A percentile compares a stretch with the other conserved stretches of the same genome.
Evolutionary conservation across 2,113 vertebrate species (phyloP).

Genomic region (Pachypanchax playfairii): DNA sequence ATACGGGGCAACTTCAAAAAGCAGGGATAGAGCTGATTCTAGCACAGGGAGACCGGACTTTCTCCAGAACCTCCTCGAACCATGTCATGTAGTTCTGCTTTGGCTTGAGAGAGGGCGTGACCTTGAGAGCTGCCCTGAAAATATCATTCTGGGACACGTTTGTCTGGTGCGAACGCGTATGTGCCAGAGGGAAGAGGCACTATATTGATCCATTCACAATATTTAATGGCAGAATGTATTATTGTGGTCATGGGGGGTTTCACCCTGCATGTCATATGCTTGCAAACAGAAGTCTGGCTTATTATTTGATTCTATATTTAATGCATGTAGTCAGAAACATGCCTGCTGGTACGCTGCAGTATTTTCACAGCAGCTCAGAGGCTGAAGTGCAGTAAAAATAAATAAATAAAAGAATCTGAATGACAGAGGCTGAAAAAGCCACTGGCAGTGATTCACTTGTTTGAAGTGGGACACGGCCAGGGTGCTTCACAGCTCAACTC

Average conservation of each 20-base stretch:
- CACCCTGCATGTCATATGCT: neutral
- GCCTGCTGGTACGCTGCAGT: neutral
- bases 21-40: no score
- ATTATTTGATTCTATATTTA: neutral
- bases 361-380: conserved; percentile 29
- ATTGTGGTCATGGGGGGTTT: no score
- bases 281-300: neutral
- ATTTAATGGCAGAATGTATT: neutral
- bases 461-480: conserved; percentile 74
- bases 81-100: no score
- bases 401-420: no score
- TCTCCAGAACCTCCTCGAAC: no score
- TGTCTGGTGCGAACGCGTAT: no score
- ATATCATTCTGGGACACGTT: no score
- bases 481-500: conserved; percentile 23
- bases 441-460: conserved; percentile 62
- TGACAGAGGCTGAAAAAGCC: conserved; percentile 81
- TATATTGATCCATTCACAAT: neutral
- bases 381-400: conserved; percentile 73
- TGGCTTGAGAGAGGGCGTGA: neutral
- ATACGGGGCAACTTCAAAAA: no score
- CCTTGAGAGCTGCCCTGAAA: conserved; percentile 20
- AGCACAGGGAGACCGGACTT: no score
- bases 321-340: conserved; percentile 7
- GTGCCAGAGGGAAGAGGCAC: neutral